Base-by-base conservation (phyloP, 2,888 invertebrate species). In the Cheiracanthium punctorium region DNA sequence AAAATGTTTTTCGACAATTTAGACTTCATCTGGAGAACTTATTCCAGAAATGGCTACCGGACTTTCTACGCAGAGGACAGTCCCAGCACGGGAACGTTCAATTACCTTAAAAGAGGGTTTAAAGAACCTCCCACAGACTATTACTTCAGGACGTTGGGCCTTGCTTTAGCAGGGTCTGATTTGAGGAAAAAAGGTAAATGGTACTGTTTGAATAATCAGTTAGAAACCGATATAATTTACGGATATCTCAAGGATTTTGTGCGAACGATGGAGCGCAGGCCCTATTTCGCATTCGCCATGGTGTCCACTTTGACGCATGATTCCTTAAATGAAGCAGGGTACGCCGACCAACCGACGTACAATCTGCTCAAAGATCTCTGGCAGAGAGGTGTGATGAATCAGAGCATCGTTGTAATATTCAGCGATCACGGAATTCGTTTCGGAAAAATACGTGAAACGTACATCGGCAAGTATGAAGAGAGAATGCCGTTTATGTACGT, bases 401-500 rank as follows among this genome's bases (percentile, higher is more conserved):
- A 94, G 32, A 96, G 96, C 0, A 93, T 94, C 90, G 79, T 97
- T 75, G 91, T 96, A 10, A 90, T 93, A 52, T 93, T 97, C 93
- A 97, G 97, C 91, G 98, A 98, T 91, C 98, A 98, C 90, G 98
- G 98, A 0, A 94, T 97, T 82, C 93, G 97, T 87, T 97, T 96
- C 95, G 97, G 97, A 0, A 93, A 93, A 5, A 96, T 96, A 89
- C 93, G 97, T 12, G 93, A 93, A 89, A 97, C 97, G 0, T 96
- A 95, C 91, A 90, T 92, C 5, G 92, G 92, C 0, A 91, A 91
- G 80, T 89, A 91, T n/a, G 92, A 92, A 87, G 92, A 92, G 80
- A 89, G 92, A 41, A 90, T 92, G 81, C 92, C 92, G 0, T 90
- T 92, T 73, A 88, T 92, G 82, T 91, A 90, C 75, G 69, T 92